Evolutionary conservation across 2,113 vertebrate species (phyloP), one percentile per base, ranked within the genome.

Genomic region (Dipodomys stephensi): DNA sequence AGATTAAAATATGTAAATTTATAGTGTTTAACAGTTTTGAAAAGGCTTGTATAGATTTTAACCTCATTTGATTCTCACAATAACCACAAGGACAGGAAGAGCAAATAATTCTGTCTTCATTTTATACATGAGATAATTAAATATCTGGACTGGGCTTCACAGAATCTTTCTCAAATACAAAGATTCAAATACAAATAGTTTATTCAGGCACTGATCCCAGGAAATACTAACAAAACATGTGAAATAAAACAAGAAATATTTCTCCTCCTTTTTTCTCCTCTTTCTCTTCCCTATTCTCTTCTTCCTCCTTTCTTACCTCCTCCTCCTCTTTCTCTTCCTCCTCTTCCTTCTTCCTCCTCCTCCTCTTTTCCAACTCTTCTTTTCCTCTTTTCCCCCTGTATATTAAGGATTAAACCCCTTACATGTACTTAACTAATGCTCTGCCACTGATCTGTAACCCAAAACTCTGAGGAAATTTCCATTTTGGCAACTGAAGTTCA

Each of bases 171-270:
- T 71, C 46, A 83, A 91, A 79, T 39, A 81, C 25, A 83, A 74
- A 22, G 49, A 92, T 72, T 90, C 84, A 89, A 81, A 39, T 46
- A 28, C 15, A 83, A 87, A 20, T 27, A 44, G n/a, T 80, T 93
- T 82, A 82, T 67, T 69, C 81, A 53, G 19, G 27, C 83, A 32
- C 27, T 39, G 16, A 84, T 78, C 65, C 32, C 15, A 82, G 57
- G 44, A 93, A 83, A 73, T 20, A 77, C 19, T 44, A 27, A 60
- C 49, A 67, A 7, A 60, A 27, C 79, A 18, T 87, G 22, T 65
- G 12, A 57, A 87, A 69, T 91, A n/a, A 90, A 10, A 76, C 25
- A 27, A 4, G 6, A 67, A 81, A 1, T 25, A 18, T 73, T 91
- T 82, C 15, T 35, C 9, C n/a, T 8, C 8, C n/a, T 72, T 35